These are phyloP conservation scores for Macrotus californicus DNA, from an alignment of 2,113 vertebrate genomes.

Conservation along the genomic window DNA sequence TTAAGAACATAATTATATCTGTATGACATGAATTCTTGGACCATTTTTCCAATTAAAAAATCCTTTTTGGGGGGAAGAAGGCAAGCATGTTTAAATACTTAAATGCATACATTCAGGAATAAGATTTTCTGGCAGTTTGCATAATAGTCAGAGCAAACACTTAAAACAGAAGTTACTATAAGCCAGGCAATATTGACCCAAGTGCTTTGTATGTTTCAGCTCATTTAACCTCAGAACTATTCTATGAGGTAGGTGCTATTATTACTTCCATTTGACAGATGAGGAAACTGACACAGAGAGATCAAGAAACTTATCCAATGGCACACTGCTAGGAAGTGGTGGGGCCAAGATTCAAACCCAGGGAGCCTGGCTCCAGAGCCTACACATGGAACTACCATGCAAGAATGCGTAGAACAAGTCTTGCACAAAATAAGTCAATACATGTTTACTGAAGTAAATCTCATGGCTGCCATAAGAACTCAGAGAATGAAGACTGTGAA, in stretches of 20 bases:
- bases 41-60: not conserved
- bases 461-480: not conserved
- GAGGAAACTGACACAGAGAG: not conserved
- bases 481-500: not conserved
- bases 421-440: not conserved
- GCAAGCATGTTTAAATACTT: not conserved
- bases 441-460: not conserved
- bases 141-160: not conserved
- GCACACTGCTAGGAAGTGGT: not conserved
- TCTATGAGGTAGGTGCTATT: not conserved
- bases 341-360: not conserved
- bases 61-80: not conserved
- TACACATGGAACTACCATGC: not conserved
- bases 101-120: not conserved
- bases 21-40: not conserved
- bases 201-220: not conserved
- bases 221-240: not conserved
- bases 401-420: not conserved
- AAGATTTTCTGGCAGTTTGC: constrained; percentile 23
- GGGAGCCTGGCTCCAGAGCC: not conserved
- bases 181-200: not conserved
- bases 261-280: not conserved
- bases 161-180: not conserved
- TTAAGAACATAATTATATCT: constrained; percentile 36
- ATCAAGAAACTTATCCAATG: not conserved